Percentiles rank a stretch among this genome's conserved stretches.
Conservation (phyloP, 2,113 vertebrate species). For the Menidia beryllina region DNA sequence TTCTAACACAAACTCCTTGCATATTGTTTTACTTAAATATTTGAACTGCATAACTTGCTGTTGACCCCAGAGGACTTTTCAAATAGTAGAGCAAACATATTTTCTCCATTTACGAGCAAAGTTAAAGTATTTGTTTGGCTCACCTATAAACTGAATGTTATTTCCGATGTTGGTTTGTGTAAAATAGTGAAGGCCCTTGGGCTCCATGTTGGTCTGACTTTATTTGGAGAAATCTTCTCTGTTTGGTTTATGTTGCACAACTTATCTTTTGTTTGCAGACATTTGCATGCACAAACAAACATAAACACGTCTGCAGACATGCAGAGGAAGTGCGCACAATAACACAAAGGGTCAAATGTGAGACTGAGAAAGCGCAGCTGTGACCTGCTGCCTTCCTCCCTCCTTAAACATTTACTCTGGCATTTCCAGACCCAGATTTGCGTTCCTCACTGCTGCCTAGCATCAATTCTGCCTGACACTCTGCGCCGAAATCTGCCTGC, state of each 20-base stretch:
- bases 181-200: not conserved
- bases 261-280: not conserved
- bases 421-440: slow-evolving; percentile 37
- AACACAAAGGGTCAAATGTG: slow-evolving; percentile 11
- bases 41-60: not conserved
- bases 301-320: not conserved
- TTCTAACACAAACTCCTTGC: not conserved
- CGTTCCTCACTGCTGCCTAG: slow-evolving; percentile 56
- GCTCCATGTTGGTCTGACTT: slow-evolving; percentile 37
- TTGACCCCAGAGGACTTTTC: not conserved
- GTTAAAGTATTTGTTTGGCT: not conserved
- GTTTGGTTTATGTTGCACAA: slow-evolving; percentile 10
- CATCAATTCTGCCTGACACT: slow-evolving; percentile 50
- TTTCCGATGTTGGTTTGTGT: not conserved
- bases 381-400: slow-evolving; percentile 24
- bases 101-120: not conserved
- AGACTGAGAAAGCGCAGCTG: slow-evolving; percentile 25
- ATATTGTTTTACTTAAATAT: slow-evolving; percentile 2
- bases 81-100: not conserved
- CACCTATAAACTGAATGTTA: not conserved
- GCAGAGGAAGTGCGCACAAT: not conserved
- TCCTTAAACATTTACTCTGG: slow-evolving; percentile 62
- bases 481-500: slow-evolving; percentile 42
- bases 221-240: slow-evolving; percentile 52
- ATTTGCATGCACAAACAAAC: not conserved